Percentiles rank a stretch among this genome's conserved stretches.
These are phyloP conservation scores for Araneus ventricosus DNA, from an alignment of 1,140 invertebrate genomes.

Conservation along the genomic window DNA sequence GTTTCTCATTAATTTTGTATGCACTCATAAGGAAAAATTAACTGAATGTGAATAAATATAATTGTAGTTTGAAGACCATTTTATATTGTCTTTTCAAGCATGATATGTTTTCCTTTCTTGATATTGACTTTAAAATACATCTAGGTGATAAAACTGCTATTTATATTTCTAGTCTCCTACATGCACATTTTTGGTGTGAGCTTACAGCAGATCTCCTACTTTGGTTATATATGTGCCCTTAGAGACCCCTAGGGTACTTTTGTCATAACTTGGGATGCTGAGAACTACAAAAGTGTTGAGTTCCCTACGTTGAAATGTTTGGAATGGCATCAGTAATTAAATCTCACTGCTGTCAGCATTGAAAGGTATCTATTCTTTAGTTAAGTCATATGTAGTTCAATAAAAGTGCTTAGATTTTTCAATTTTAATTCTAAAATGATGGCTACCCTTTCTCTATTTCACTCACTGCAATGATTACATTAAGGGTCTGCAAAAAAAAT, in stretches of 20 bases:
- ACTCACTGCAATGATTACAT: too few species aligned
- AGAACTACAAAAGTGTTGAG: constrained; percentile 80
- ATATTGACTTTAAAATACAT: not conserved
- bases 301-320: constrained; percentile 78
- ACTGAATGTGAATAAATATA: too few species aligned
- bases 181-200: constrained; percentile 79
- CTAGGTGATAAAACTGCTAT: not conserved
- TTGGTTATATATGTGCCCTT: constrained; percentile 80
- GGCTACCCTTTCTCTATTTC: too few species aligned
- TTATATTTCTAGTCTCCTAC: constrained; percentile 68
- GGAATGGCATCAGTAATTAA: constrained; percentile 79
- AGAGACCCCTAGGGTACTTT: constrained; percentile 80
- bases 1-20: too few species aligned
- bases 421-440: too few species aligned
- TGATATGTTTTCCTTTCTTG: too few species aligned
- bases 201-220: constrained; percentile 81
- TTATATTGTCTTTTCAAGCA: too few species aligned
- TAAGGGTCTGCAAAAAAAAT: too few species aligned
- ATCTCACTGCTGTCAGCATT: constrained; percentile 80
- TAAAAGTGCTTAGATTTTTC: too few species aligned
- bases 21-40: too few species aligned
- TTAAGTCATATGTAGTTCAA: too few species aligned
- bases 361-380: constrained; percentile 79
- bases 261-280: constrained; percentile 79
- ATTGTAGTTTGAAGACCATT: too few species aligned